These are phyloP conservation scores for Chironomus tepperi DNA, from an alignment of 1,140 invertebrate genomes.

Conservation along the genomic window DNA sequence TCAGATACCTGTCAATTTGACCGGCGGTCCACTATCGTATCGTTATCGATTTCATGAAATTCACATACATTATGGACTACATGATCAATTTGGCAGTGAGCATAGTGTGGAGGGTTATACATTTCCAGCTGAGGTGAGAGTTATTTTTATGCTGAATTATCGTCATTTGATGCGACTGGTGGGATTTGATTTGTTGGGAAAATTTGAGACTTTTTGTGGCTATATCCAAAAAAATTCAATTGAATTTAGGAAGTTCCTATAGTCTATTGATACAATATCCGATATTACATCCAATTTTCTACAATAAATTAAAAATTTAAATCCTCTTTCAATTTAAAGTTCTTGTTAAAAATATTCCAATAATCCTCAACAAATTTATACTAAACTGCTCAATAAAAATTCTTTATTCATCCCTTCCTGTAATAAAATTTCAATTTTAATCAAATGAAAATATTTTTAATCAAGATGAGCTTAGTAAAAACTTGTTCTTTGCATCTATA, in stretches of 20 bases:
- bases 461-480: background rate
- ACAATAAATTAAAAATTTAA: too few species aligned
- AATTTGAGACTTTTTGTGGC: too few species aligned
- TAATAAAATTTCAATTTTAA: background rate
- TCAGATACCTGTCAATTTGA: slow-evolving; percentile 78
- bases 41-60: slow-evolving; percentile 90
- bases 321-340: too few species aligned
- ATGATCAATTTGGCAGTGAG: slow-evolving; percentile 80
- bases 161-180: too few species aligned
- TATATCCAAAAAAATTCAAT: too few species aligned
- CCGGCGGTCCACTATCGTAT: slow-evolving; percentile 88
- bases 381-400: background rate
- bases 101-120: slow-evolving; percentile 84
- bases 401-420: background rate
- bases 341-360: too few species aligned
- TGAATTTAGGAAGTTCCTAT: too few species aligned
- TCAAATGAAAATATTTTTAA: background rate
- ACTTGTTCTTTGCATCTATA: too few species aligned
- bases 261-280: too few species aligned
- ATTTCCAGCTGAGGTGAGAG: slow-evolving; percentile 83
- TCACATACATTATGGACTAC: slow-evolving; percentile 77
- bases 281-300: too few species aligned
- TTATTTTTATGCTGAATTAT: too few species aligned
- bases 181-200: too few species aligned
- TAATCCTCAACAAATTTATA: background rate